These are phyloP conservation scores for Xestia xanthographa DNA, from an alignment of 2,888 invertebrate species.

Conservation along the genomic window DNA sequence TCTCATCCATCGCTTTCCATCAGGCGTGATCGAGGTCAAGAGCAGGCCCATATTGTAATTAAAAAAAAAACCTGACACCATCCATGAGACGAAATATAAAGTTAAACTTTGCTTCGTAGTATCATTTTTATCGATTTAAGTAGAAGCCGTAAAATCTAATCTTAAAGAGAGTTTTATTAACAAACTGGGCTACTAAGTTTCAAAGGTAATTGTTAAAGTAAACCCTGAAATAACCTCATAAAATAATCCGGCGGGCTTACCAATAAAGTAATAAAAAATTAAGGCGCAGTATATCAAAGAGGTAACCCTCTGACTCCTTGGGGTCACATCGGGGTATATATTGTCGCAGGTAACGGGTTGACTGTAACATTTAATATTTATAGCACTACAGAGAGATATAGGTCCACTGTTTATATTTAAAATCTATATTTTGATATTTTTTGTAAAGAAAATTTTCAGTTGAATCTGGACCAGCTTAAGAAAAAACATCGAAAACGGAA, in stretches of 20 bases:
- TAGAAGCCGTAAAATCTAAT: not conserved
- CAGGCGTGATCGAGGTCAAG: no score
- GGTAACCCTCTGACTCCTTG: conserved; percentile 50
- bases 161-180: conserved; percentile 8
- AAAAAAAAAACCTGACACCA: no score
- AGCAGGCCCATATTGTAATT: no score
- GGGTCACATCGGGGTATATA: conserved; percentile 56
- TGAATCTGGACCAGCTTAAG: not conserved
- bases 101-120: not conserved
- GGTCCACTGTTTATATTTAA: conserved; percentile 24
- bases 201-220: conserved; percentile 15
- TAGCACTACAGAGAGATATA: conserved; percentile 35
- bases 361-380: conserved; percentile 56
- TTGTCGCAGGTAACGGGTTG: conserved; percentile 49
- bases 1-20: no score
- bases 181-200: not conserved
- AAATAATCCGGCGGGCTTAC: conserved; percentile 30
- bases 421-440: conserved; percentile 2
- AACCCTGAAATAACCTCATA: conserved; percentile 31
- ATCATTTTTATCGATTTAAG: no score
- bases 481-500: not conserved
- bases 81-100: not conserved
- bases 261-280: conserved; percentile 60
- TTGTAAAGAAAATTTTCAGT: not conserved
- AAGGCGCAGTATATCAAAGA: conserved; percentile 48